phyloP scores from a whole-genome alignment of 2,888 invertebrate species.

The Tetropium fuscum region DNA sequence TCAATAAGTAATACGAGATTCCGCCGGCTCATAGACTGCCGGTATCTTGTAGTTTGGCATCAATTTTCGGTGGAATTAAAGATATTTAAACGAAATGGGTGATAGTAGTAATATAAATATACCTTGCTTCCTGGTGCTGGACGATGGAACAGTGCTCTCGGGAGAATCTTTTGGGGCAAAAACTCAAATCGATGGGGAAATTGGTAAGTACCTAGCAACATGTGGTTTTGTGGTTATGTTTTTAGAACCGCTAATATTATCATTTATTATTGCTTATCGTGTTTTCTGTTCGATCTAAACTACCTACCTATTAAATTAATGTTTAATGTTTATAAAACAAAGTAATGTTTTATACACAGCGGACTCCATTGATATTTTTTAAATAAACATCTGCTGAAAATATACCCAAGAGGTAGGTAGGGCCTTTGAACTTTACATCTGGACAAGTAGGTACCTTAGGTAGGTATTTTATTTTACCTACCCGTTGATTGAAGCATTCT shows the following conservation, averaged over 20 bases:
- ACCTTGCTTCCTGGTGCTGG: conserved; percentile 75
- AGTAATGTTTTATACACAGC: too few relatives aligned
- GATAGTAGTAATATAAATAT: conserved; percentile 22
- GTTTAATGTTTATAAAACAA: too few relatives aligned
- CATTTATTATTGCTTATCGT: too few relatives aligned
- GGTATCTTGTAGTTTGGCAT: conserved; percentile 4
- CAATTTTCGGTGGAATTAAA: neutral
- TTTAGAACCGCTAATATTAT: conserved; percentile 28
- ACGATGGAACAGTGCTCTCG: conserved; percentile 83
- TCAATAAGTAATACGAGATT: conserved; percentile 11
- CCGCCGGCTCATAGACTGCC: conserved; percentile 7
- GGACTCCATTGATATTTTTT: too few relatives aligned
- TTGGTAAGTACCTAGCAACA: conserved; percentile 79
- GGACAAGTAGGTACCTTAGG: too few relatives aligned
- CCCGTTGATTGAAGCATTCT: too few relatives aligned
- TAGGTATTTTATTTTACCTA: too few relatives aligned
- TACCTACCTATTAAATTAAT: too few relatives aligned
- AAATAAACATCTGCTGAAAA: too few relatives aligned
- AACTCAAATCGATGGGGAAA: conserved; percentile 86
- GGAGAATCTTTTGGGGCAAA: conserved; percentile 90
- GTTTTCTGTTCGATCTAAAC: too few relatives aligned
- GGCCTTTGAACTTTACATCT: too few relatives aligned
- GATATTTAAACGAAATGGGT: conserved; percentile 26
- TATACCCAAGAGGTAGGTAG: too few relatives aligned
- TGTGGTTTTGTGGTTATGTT: conserved; percentile 45